phyloP scores from a whole-genome alignment of 1,140 invertebrate species.

The Drosophila fuyamai region DNA sequence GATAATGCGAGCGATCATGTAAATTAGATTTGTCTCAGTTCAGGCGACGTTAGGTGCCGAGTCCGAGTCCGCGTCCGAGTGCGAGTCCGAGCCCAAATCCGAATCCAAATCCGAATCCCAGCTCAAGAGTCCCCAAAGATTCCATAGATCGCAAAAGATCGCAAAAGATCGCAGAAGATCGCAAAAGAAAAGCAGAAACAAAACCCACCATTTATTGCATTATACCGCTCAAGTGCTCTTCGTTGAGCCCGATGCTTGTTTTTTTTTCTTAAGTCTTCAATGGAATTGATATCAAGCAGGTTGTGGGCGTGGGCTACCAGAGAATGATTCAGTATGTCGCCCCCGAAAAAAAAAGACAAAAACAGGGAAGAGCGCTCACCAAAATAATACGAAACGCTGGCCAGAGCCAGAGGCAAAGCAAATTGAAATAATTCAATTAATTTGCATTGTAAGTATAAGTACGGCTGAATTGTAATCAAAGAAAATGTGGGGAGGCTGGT shows the following conservation, averaged over 20 bases:
- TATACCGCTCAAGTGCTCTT: constrained; percentile 60
- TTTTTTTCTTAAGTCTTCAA: not conserved
- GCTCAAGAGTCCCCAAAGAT: constrained; percentile 7
- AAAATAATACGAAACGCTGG: constrained; percentile 39
- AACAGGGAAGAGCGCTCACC: constrained; percentile 15
- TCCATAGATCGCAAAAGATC: constrained; percentile 13
- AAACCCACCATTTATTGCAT: constrained; percentile 55
- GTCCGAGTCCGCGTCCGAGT: not conserved
- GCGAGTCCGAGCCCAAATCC: constrained; percentile 3
- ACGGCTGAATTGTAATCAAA: constrained; percentile 71
- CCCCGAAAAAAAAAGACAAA: not conserved
- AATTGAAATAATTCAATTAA: constrained; percentile 84
- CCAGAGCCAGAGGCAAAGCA: constrained; percentile 23
- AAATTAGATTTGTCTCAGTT: constrained; percentile 83
- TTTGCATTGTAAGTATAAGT: constrained; percentile 81
- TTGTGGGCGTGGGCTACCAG: constrained; percentile 3
- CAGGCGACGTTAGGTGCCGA: constrained; percentile 30
- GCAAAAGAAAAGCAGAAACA: constrained; percentile 24
- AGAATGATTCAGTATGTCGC: constrained; percentile 1
- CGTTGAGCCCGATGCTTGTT: constrained; percentile 18
- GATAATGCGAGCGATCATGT: constrained; percentile 82
- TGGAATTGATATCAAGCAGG: constrained; percentile 11
- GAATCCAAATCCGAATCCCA: constrained; percentile 3
- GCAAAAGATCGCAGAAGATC: constrained; percentile 13
- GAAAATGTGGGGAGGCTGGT: constrained; percentile 64